phyloP scores from a whole-genome alignment of 2,888 invertebrate genomes.

The Acrobasis repandana region DNA sequence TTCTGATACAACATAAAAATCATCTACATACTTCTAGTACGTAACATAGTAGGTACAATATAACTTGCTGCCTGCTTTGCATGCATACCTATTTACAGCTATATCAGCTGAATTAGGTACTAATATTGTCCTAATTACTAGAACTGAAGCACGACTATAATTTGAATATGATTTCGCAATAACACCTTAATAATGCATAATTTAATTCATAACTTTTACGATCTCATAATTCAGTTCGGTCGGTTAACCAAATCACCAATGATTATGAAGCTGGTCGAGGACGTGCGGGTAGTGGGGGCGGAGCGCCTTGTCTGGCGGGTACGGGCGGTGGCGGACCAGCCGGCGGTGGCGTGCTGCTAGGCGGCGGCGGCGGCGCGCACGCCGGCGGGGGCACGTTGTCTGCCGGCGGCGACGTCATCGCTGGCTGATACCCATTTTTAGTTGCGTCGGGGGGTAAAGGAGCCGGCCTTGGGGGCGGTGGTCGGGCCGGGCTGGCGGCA shows the following conservation, averaged over 20 bases:
- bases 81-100: too few relatives aligned
- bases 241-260: not conserved
- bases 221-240: too few relatives aligned
- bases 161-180: too few relatives aligned
- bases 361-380: slow-evolving; percentile 83
- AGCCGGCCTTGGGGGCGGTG: slow-evolving; percentile 84
- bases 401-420: slow-evolving; percentile 74
- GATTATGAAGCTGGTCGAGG: slow-evolving; percentile 62
- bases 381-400: slow-evolving; percentile 85
- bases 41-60: too few relatives aligned
- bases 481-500: slow-evolving; percentile 75
- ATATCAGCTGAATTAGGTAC: too few relatives aligned
- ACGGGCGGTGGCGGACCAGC: slow-evolving; percentile 62
- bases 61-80: too few relatives aligned
- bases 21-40: too few relatives aligned
- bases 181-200: too few relatives aligned
- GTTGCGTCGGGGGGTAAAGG: slow-evolving; percentile 79
- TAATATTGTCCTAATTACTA: too few relatives aligned
- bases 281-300: slow-evolving; percentile 83
- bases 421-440: slow-evolving; percentile 60
- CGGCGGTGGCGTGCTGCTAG: slow-evolving; percentile 61
- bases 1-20: too few relatives aligned
- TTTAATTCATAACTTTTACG: too few relatives aligned
- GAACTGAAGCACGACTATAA: too few relatives aligned
- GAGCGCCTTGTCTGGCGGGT: slow-evolving; percentile 51